Base-by-base conservation (phyloP, 2,113 vertebrate genomes). In the Podarcis raffonei region DNA sequence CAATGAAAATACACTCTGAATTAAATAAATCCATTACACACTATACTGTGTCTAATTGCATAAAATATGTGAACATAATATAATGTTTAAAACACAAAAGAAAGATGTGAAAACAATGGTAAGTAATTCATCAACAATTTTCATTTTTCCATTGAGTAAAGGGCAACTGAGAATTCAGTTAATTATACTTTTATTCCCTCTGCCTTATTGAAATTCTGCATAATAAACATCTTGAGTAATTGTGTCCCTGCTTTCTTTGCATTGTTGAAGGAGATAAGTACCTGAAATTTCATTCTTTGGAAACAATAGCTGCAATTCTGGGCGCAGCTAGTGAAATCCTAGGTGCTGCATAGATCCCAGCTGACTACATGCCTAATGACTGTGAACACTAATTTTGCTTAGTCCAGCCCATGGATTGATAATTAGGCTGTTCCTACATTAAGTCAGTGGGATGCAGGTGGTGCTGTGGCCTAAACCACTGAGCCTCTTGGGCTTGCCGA, bases 111-210 rank as follows among this genome's bases (percentile, higher is more conserved):
- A 91, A 71, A 69, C 71, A 93, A 85, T 91, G 12, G 78, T 88
- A 89, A 91, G 32, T 82, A 91, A 89, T 93, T 93, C 25, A 89
- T 90, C 87, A 91, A 89, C 92, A 87, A 42, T 93, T 89, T 76
- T 66, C 74, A 90, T 13, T 4, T 53, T 89, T 86, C 85, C 89
- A 87, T 87, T 90, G 87, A 91, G 25, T 80, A 94, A 92, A 91
- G 8, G 57, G n/a, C 39, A 87, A 85, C 62, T 83, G n/a, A 91
- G 35, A 86, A 90, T 84, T 92, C 85, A 81, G 25, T 81, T 85
- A 89, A 90, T 86, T 13, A 81, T 91, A 27, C 83, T 86, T 48
- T 89, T 90, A 27, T 84, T 83, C 3, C 39, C 84, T 71, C 86
- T 85, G 57, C 65, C 87, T 89, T 80, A 81, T 48, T 87, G 27